Evolutionary conservation across 2,113 vertebrate species (phyloP), one percentile per base, ranked within the genome.

Genomic region (Sinocyclocheilus anophthalmus): DNA sequence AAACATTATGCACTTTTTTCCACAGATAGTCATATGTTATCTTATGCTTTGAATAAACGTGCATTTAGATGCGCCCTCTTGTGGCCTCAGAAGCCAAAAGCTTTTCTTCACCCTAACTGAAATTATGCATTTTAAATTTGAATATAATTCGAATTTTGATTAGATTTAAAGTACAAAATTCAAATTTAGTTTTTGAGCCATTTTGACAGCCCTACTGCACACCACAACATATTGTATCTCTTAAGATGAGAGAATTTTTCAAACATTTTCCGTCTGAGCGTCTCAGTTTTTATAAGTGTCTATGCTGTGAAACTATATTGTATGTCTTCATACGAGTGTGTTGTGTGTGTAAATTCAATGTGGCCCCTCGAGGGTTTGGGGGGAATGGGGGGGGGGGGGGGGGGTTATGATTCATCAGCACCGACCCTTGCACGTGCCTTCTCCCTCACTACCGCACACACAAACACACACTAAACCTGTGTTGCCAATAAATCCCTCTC

Each of bases 401-500:
- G 65, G 81, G 84, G 63, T 81, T 72, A 87, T 88, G 88, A 89
- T 88, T 91, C 86, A 88, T 1, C 26, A 26, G 90, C 87, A 89
- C 70, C 88, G 88, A 90, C 85, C 79, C 63, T 87, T 83, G 80
- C 88, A 87, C 86, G 89, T 90, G 90, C 85, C 86, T 65, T 9
- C 24, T 10, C 79, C 72, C 76, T 69, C 72, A 24, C 57, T n/a
- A 67, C 67, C 67, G 67, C 87, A 76, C 77, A 79, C 48, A 50
- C 48, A 50, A 12, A 50, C 48, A 13, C 11, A 33, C 55, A 26
- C 11, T 26, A 26, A n/a, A n/a, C n/a, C 26, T 26, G 26, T 26
- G 65, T 61, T 61, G 73, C 84, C 83, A 82, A 87, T 87, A 89
- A 85, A 83, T 87, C 86, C 86, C 67, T 39, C 5, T 53, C 8